phyloP scores from a whole-genome alignment of 2,797 vertebrate genomes.

The Sebastes taczanowskii region DNA sequence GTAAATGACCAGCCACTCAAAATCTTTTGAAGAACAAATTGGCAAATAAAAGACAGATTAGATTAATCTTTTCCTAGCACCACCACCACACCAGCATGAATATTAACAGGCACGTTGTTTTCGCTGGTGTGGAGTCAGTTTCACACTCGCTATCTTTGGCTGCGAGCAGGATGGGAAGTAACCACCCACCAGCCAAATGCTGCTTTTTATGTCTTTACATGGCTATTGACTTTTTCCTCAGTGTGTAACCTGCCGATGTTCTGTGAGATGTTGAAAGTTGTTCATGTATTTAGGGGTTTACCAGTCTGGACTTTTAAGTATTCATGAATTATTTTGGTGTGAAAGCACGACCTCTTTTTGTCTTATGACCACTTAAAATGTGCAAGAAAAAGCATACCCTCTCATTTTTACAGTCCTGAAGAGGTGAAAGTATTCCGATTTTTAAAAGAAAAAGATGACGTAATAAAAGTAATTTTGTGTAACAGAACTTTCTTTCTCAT shows the following conservation, averaged over 20 bases:
- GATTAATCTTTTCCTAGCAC: background rate
- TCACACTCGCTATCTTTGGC: slow-evolving; percentile 17
- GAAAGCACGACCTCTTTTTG: too few relatives aligned
- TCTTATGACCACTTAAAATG: too few relatives aligned
- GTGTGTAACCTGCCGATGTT: background rate
- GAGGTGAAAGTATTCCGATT: too few relatives aligned
- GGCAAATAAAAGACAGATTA: background rate
- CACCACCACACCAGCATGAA: background rate
- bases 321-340: too few relatives aligned
- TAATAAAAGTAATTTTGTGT: too few relatives aligned
- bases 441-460: too few relatives aligned
- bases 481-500: too few relatives aligned
- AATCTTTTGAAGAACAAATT: too few relatives aligned
- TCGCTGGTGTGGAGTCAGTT: background rate
- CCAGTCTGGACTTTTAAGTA: too few relatives aligned
- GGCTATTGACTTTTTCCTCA: background rate
- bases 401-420: too few relatives aligned
- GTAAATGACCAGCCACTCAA: background rate
- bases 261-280: background rate
- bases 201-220: background rate
- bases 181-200: slow-evolving; percentile 40
- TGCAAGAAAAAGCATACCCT: too few relatives aligned
- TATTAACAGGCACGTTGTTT: slow-evolving; percentile 8
- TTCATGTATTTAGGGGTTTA: too few relatives aligned
- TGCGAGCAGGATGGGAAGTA: slow-evolving; percentile 42